Conservation (phyloP, 2,797 vertebrate genomes). For the Mycteria americana region DNA sequence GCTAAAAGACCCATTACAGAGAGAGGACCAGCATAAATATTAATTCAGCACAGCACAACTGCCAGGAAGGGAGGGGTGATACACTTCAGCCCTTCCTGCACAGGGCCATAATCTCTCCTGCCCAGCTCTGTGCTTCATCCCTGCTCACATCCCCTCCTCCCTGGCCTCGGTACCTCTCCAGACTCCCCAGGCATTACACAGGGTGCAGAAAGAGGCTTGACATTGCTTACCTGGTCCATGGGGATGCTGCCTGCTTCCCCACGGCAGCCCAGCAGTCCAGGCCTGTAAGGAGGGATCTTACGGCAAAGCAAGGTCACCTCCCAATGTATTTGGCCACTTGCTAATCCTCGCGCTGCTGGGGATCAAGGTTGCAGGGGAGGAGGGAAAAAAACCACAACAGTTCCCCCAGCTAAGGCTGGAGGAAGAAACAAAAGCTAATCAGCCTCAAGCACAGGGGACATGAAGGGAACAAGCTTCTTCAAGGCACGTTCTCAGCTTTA, state of each 20-base stretch:
- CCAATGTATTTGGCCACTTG: not conserved
- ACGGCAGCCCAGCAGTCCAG: not conserved
- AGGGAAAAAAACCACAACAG: not conserved
- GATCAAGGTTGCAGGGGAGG: not conserved
- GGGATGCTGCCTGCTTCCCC: not conserved
- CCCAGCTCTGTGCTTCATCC: not conserved
- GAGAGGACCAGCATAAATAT: not conserved
- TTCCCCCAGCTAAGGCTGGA: not conserved
- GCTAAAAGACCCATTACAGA: not conserved
- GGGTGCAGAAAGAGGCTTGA: not conserved
- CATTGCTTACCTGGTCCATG: not conserved
- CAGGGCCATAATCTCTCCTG: not conserved
- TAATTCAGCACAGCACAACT: not conserved
- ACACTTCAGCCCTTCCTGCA: not conserved
- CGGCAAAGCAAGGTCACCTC: not conserved
- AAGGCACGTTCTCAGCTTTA: not conserved
- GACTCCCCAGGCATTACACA: no score
- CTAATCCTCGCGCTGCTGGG: not conserved
- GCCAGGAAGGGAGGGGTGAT: not conserved
- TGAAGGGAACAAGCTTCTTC: not conserved
- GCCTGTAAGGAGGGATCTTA: not conserved
- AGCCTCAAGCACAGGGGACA: not conserved
- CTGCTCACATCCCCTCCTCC: not conserved
- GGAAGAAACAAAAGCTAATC: constrained; percentile 3
- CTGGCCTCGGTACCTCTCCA: not conserved